Evolutionary conservation across 2,888 invertebrate genomes (phyloP), one percentile per base, ranked within the genome.

Genomic region (Lypha dubia): DNA sequence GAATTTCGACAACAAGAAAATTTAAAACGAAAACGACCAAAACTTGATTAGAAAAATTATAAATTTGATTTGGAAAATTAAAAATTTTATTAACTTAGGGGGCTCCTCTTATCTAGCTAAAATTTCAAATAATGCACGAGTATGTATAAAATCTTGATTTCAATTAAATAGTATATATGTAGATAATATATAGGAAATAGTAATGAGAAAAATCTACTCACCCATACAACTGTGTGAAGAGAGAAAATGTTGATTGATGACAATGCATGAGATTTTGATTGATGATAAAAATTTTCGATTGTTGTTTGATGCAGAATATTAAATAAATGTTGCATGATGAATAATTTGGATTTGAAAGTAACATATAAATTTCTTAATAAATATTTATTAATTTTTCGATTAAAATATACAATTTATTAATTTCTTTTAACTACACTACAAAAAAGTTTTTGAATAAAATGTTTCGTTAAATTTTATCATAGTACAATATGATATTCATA

Each of bases 371-470:
- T 53, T 32, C 71, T 71, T 15, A 60, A n/a, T 51, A 44, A 53
- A 15, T 63, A 44, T 73, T 80, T 80, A 51, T 71, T 75, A 38
- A 49, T 74, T 49, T 44, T 73, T 58, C 20, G 74, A 74, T 74
- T 77, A 81, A 77, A 81, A 84, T 79, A 53, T 79, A 84, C 74
- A 84, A 68, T 81, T 84, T 77, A 53, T 79, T 84, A 81, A 79
- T 88, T 88, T 86, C 86, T 86, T 89, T 89, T 88, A 83, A 87
- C 90, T 89, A 89, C 83, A 86, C 88, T 90, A 88, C 80, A 88
- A 89, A 87, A 87, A 85, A 20, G 22, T 20, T 0, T 89, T 87
- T 87, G n/a, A 75, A 86, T 86, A 84, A 77, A 84, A 81, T 77
- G 13, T 79, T 79, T 83, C 71, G 49, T 71, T 67, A 22, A 24